phyloP scores from a whole-genome alignment of 2,888 invertebrate species.

The Bursaphelenchus okinawaensis region DNA sequence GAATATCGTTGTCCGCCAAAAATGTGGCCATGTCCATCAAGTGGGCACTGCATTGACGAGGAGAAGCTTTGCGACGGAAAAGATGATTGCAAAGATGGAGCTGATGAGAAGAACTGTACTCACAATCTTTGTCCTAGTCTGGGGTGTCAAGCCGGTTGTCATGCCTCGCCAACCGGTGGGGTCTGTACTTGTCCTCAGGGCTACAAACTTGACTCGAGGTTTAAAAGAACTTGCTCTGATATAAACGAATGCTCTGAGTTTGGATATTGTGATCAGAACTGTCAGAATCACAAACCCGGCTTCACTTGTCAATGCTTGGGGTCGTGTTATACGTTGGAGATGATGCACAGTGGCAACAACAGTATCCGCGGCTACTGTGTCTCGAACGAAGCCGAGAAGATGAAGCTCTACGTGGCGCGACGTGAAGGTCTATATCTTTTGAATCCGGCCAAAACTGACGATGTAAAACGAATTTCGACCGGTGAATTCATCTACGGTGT shows the following conservation, averaged over 20 bases:
- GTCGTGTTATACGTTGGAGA: conserved; percentile 46
- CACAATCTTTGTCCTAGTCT: conserved; percentile 75
- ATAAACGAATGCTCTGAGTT: conserved; percentile 70
- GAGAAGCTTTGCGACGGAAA: conserved; percentile 92
- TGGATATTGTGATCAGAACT: conserved; percentile 79
- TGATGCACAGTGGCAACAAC: conserved; percentile 43
- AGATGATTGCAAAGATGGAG: conserved; percentile 90
- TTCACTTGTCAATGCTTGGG: conserved; percentile 62
- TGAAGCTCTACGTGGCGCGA: conserved; percentile 54
- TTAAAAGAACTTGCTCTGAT: conserved; percentile 75
- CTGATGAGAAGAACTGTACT: conserved; percentile 71
- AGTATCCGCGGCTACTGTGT: conserved; percentile 53
- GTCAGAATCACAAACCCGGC: conserved; percentile 76
- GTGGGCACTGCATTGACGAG: conserved; percentile 87
- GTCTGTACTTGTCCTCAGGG: conserved; percentile 83
- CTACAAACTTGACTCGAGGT: conserved; percentile 74
- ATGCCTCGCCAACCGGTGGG: conserved; percentile 62
- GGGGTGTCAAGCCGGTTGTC: conserved; percentile 84
- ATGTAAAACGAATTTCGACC: conserved; percentile 45
- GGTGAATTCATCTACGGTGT: conserved; percentile 66
- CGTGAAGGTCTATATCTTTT: conserved; percentile 51
- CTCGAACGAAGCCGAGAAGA: conserved; percentile 50
- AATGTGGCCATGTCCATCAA: conserved; percentile 52
- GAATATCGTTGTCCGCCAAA: conserved; percentile 53
- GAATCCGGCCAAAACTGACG: conserved; percentile 33